Evolutionary conservation across 2,113 vertebrate species (phyloP).

Genomic region (Verasper variegatus): DNA sequence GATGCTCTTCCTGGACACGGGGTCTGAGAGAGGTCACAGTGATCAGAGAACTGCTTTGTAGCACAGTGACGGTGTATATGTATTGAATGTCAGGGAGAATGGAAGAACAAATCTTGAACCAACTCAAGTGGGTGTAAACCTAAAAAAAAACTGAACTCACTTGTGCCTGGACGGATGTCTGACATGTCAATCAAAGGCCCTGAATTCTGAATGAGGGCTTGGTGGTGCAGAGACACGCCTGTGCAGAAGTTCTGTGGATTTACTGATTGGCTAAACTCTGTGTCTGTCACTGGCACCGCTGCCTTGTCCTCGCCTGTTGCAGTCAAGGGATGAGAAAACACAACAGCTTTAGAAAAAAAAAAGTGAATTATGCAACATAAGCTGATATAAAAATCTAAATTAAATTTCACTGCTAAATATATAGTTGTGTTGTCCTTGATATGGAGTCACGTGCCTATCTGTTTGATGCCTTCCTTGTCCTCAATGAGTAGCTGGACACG

Average conservation of each 20-base stretch:
- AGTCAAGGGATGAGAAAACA: not conserved
- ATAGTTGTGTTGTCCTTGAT: not conserved
- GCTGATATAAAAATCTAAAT: not conserved
- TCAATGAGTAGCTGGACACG: conserved; percentile 98
- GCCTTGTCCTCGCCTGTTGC: conserved; percentile 95
- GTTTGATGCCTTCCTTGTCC: conserved; percentile 99
- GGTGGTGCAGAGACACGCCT: conserved; percentile 95
- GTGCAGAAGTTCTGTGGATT: conserved; percentile 99
- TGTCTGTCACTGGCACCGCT: conserved; percentile 93
- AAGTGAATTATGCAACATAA: not conserved
- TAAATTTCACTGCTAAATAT: too few species aligned
- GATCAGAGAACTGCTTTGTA: conserved; percentile 24
- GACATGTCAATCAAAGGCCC: conserved; percentile 99
- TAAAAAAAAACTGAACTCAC: conserved; percentile 78
- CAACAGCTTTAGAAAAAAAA: not conserved
- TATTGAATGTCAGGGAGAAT: not conserved
- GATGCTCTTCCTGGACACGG: conserved; percentile 95
- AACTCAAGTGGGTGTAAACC: not conserved
- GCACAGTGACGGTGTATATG: not conserved
- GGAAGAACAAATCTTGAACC: too few species aligned
- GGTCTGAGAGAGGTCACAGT: conserved; percentile 82
- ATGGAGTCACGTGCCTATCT: conserved; percentile 87
- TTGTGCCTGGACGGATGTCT: conserved; percentile 96
- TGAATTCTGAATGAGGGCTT: conserved; percentile 95
- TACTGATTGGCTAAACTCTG: conserved; percentile 97